Conservation (phyloP, 2,888 invertebrate species). For the Hoplodrina blanda region DNA sequence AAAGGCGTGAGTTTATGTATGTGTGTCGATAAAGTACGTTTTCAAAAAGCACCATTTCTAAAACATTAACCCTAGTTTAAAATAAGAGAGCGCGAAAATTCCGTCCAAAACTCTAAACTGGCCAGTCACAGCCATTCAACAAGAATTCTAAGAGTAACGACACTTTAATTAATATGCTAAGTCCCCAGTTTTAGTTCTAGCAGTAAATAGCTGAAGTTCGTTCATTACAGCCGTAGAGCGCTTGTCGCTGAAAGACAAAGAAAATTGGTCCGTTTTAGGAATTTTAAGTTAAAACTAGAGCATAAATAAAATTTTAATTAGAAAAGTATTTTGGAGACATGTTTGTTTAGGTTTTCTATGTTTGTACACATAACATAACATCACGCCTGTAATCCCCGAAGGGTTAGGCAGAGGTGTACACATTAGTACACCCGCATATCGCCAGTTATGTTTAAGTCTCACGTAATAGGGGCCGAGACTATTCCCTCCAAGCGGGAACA, state of each 20-base stretch:
- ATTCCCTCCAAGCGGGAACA: too few species aligned
- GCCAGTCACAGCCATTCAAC: constrained; percentile 23
- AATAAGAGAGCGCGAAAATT: constrained; percentile 5
- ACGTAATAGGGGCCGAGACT: too few species aligned
- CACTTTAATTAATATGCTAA: constrained; percentile 53
- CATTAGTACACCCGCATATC: too few species aligned
- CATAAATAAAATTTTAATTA: not conserved
- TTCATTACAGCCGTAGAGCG: constrained; percentile 43
- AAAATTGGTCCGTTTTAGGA: constrained; percentile 42
- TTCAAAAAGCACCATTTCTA: not conserved
- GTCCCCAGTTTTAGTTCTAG: constrained; percentile 28
- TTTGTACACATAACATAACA: too few species aligned
- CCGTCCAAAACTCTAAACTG: constrained; percentile 19
- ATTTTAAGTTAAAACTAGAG: constrained; percentile 34
- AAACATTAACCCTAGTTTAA: constrained; percentile 14
- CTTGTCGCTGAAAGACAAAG: constrained; percentile 47
- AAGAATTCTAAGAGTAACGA: constrained; percentile 41
- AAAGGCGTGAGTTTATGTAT: too few species aligned
- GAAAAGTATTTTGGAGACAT: not conserved
- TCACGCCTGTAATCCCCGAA: too few species aligned
- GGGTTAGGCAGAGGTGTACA: too few species aligned
- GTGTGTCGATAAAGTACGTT: constrained; percentile 1
- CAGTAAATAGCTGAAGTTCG: constrained; percentile 41
- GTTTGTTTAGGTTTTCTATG: constrained; percentile 11
- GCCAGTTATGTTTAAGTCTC: too few species aligned